Base-by-base conservation (phyloP, 2,888 invertebrate species). In the Nebria brevicollis region DNA sequence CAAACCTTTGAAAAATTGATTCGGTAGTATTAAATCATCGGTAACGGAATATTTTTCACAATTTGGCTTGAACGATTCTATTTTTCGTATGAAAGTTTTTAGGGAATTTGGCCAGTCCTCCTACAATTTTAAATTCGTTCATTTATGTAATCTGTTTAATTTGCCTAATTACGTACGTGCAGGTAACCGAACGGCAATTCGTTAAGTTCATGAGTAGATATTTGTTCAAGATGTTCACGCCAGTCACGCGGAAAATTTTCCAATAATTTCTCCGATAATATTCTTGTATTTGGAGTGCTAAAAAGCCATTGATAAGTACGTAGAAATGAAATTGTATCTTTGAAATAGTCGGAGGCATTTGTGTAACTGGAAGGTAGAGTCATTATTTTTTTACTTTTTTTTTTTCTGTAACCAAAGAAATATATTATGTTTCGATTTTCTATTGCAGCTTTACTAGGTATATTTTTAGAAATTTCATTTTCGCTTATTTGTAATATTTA, bases 261-360 rank as follows among this genome's bases (percentile, higher is more conserved):
- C 34, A 95, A 88, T 34, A 91, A 87, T 41, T 91, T 89, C 64
- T 91, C 87, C 0, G 91, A 88, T 41, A 95, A 86, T 83, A 95
- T 90, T 82, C 93, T 90, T 0, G 94, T 94, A 84, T 95, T 95
- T 0, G 93, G 91, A 83, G 89, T 90, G 82, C 91, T 92, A 86
- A 92, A 94, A 65, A 95, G 88, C 92, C 93, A 92, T 82, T 93
- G 90, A 84, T 91, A 91, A 66, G 91, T 88, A 79, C 90, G 85
- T 73, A 95, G 90, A 85, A 95, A 94, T 1, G 86, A 70, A 1
- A 94, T 83, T 43, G 90, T 89, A 72, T 91, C 90, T 83, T 88
- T 85, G 82, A 95, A 93, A 86, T 94, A 95, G 1, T 90, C 82
- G 43, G 70, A 70, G 1, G 86, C 82, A n/a, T 77, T 82, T 66